Percentiles rank a stretch among this genome's conserved stretches.
Conservation (phyloP, 2,888 invertebrate species). For the Lingula anatina region DNA sequence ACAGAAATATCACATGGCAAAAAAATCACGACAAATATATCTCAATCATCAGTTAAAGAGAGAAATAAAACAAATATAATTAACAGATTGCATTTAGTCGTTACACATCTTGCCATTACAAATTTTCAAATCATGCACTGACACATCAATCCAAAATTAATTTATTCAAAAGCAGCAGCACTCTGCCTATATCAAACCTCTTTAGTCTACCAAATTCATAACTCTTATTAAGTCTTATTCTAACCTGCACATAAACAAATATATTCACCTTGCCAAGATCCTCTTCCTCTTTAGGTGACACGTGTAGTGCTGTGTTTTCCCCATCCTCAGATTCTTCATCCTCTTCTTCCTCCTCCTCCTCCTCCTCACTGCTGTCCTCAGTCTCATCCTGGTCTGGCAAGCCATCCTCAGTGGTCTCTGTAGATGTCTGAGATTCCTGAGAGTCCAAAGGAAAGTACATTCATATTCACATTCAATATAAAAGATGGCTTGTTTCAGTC, state of each 20-base stretch:
- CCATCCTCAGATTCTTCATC: slow-evolving; percentile 16
- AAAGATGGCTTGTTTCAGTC: not conserved
- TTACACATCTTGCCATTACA: too few species aligned
- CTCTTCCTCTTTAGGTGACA: slow-evolving; percentile 31
- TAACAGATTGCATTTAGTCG: too few species aligned
- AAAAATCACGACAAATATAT: too few species aligned
- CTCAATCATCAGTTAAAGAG: too few species aligned
- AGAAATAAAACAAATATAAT: too few species aligned
- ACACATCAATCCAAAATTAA: too few species aligned
- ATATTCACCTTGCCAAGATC: slow-evolving; percentile 36
- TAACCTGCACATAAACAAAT: not conserved
- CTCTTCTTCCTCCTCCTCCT: slow-evolving; percentile 14
- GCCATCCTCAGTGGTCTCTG: slow-evolving; percentile 1
- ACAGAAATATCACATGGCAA: not conserved
- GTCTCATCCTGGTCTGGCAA: slow-evolving; percentile 5
- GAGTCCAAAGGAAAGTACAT: too few species aligned
- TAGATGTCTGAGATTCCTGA: not conserved
- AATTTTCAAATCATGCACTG: too few species aligned
- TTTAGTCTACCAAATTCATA: not conserved
- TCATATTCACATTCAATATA: too few species aligned
- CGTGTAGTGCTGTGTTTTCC: slow-evolving; percentile 13
- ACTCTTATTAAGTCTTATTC: not conserved
- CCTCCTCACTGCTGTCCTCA: slow-evolving; percentile 6
- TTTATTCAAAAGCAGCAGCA: not conserved
- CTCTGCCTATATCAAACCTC: not conserved